These are phyloP conservation scores for Nineta flava DNA, from an alignment of 2,888 invertebrate genomes.

Conservation along the genomic window DNA sequence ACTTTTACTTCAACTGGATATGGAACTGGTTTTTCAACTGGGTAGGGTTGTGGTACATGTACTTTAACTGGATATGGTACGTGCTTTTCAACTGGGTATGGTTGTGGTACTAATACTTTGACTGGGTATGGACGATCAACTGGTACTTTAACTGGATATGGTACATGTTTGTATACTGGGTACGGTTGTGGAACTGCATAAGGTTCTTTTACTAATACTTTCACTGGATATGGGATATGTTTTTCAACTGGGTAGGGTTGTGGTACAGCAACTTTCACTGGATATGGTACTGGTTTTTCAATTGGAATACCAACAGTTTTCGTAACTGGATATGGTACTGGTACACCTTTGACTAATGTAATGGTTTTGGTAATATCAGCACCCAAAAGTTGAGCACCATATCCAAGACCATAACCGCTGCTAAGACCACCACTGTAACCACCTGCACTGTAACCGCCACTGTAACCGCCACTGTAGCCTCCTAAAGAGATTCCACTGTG, in stretches of 20 bases:
- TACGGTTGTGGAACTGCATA: slow-evolving; percentile 61
- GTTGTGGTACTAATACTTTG: slow-evolving; percentile 61
- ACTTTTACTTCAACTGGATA: slow-evolving; percentile 59
- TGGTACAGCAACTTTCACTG: slow-evolving; percentile 49
- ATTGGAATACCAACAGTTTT: slow-evolving; percentile 44
- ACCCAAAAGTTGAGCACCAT: slow-evolving; percentile 24
- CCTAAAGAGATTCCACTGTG: slow-evolving; percentile 22
- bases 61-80: slow-evolving; percentile 61
- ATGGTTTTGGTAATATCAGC: slow-evolving; percentile 44
- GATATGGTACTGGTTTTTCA: slow-evolving; percentile 46
- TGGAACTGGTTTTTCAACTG: slow-evolving; percentile 59
- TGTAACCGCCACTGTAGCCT: slow-evolving; percentile 15
- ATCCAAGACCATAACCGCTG: slow-evolving; percentile 16
- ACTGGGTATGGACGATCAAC: slow-evolving; percentile 66
- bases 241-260: slow-evolving; percentile 53
- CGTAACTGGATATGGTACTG: slow-evolving; percentile 46
- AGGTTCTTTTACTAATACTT: slow-evolving; percentile 60
- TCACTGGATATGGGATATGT: slow-evolving; percentile 35
- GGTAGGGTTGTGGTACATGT: slow-evolving; percentile 59
- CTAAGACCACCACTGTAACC: slow-evolving; percentile 15
- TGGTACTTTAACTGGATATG: slow-evolving; percentile 49
- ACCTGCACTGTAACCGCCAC: slow-evolving; percentile 15
- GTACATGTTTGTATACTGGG: slow-evolving; percentile 64
- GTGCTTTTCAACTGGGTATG: slow-evolving; percentile 65
- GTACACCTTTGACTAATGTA: slow-evolving; percentile 48